Conservation (phyloP, 53 echinoderm and acorn worm species). For the Patiria pectinifera region DNA sequence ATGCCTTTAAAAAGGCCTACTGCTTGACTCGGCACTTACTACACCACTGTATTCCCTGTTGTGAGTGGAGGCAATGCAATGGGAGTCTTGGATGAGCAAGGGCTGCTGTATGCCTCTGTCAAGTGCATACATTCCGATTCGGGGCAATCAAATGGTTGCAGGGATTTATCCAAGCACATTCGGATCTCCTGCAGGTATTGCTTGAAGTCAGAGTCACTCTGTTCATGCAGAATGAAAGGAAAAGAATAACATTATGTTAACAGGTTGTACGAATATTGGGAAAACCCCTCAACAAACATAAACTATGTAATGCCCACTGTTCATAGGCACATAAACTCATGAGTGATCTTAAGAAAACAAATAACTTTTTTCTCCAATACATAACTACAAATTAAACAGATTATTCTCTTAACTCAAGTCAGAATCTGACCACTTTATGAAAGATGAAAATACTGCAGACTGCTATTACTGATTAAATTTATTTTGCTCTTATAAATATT, state of each 20-base stretch:
- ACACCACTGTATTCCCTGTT: neutral
- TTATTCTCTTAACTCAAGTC: too few species aligned
- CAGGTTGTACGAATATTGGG: neutral
- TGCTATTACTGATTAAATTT: too few species aligned
- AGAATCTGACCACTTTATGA: too few species aligned
- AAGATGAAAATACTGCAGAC: too few species aligned
- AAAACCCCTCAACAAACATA: too few species aligned
- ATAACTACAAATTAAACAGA: too few species aligned
- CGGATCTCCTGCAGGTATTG: slow-evolving; percentile 44
- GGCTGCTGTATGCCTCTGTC: neutral
- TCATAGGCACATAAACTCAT: too few species aligned
- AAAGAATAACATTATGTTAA: neutral
- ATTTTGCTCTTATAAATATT: too few species aligned
- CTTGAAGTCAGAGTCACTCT: neutral
- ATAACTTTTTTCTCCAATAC: too few species aligned
- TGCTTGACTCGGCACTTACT: neutral
- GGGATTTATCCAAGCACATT: slow-evolving; percentile 33
- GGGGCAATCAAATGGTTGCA: slow-evolving; percentile 41
- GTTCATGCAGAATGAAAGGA: neutral
- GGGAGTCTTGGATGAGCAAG: slow-evolving; percentile 28
- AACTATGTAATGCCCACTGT: too few species aligned
- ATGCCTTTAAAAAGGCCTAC: too few species aligned
- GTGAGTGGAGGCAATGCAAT: slow-evolving; percentile 29
- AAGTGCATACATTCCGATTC: neutral
- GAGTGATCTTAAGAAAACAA: too few species aligned